Base-by-base conservation (phyloP, 1,140 invertebrate genomes). In the Bombyx mandarina region DNA sequence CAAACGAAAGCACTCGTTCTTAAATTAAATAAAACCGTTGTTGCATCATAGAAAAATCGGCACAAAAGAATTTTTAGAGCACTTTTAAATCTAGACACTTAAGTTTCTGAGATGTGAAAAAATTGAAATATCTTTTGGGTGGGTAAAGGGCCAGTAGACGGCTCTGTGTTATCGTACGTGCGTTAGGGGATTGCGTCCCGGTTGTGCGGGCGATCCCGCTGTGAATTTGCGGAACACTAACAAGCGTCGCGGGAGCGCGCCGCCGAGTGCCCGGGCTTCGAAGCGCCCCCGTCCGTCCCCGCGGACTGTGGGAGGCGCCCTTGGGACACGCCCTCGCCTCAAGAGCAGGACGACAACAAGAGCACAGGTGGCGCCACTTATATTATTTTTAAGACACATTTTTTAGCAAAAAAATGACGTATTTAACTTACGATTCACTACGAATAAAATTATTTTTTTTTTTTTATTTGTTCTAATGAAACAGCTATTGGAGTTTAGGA, bases 201-300 rank as follows among this genome's bases (percentile, higher is more conserved):
- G 77, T 83, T 76, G 81, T 80, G 65, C 83, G 84, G 73, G 78
- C 75, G 77, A 79, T 82, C 85, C 81, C 83, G 82, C 76, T 82
- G 80, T 78, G 80, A 67, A 82, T 85, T 86, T 79, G 83, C 79
- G 80, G 79, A 82, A 73, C 82, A 86, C 83, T 86, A 86, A 86
- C 83, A 86, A 83, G 84, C 76, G 82, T 77, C 77, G 78, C 79
- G 85, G 83, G 85, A 87, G 75, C 79, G 78, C 80, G 77, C 75
- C 79, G 79, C 79, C 69, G 79, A 82, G 85, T 84, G 76, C 79
- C 70, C 68, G 66, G 64, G 76, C 81, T 71, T 69, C 76, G 78
- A 71, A 67, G 83, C 71, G 79, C 84, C 82, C 80, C 80, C 79
- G 84, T 72, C 72, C 71, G 76, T 81, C 82, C 79, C 82, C 79